Percentiles rank a stretch among this genome's conserved stretches.
phyloP scores from a whole-genome alignment of 2,797 vertebrate genomes.

The Sebastiscus albofasciatus region DNA sequence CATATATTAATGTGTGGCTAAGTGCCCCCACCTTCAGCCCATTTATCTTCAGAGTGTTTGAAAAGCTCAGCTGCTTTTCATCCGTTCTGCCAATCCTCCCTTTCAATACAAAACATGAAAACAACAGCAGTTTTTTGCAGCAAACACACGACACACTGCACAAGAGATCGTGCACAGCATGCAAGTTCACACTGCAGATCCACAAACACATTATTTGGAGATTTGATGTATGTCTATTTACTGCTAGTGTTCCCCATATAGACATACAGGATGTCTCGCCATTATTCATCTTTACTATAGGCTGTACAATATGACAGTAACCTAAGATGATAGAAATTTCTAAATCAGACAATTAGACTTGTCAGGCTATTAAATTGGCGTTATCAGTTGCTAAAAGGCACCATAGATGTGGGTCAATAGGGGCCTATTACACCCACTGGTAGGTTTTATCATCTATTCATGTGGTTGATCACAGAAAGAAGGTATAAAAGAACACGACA shows the following conservation, averaged over 20 bases:
- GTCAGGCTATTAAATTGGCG: too few species aligned
- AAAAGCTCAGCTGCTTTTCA: constrained; percentile 22
- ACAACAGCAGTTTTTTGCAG: neutral
- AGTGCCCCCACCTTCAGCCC: constrained; percentile 7
- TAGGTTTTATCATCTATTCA: too few species aligned
- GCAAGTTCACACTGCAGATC: neutral
- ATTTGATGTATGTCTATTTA: neutral
- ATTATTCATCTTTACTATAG: neutral
- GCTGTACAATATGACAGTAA: neutral
- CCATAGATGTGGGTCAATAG: too few species aligned
- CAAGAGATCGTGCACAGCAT: neutral
- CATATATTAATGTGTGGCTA: constrained; percentile 8
- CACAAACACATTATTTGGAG: neutral
- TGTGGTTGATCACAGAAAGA: too few species aligned
- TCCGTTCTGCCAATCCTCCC: constrained; percentile 5
- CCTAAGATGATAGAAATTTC: neutral
- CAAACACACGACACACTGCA: neutral
- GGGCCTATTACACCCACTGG: too few species aligned
- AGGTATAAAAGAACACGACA: too few species aligned
- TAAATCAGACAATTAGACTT: too few species aligned
- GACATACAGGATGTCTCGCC: neutral
- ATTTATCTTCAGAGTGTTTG: constrained; percentile 1
- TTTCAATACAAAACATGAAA: neutral
- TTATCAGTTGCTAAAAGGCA: too few species aligned
- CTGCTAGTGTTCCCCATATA: neutral